A percentile compares a stretch with the other conserved stretches of the same genome.
phyloP scores from a whole-genome alignment of 2,888 invertebrate species.

The Cistogaster globosa region DNA sequence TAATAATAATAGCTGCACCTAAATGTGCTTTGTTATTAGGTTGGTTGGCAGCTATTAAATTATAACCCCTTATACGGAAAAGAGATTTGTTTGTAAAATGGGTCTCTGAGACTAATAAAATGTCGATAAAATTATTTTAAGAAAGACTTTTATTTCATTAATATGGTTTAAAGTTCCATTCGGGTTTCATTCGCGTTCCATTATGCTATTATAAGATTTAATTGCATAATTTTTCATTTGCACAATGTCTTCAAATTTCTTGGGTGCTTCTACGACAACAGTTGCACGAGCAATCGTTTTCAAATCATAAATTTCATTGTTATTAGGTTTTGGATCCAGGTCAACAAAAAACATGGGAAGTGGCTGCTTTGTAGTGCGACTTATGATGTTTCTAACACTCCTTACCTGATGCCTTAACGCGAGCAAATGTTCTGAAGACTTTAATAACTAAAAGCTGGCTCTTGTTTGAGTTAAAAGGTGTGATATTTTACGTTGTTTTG shows the following conservation, averaged over 20 bases:
- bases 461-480: constrained; percentile 16
- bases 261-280: constrained; percentile 14
- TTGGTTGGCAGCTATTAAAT: no score
- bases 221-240: constrained; percentile 35
- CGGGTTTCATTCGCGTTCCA: constrained; percentile 43
- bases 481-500: constrained; percentile 3
- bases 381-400: neutral
- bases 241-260: constrained; percentile 15
- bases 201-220: no score
- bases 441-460: neutral
- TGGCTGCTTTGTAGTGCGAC: neutral
- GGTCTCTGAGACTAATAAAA: no score
- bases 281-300: no score
- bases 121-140: no score
- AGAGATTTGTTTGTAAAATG: no score
- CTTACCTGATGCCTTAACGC: constrained; percentile 14
- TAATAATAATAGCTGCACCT: no score
- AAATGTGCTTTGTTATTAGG: no score
- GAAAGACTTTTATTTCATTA: no score
- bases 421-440: neutral
- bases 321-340: constrained; percentile 11
- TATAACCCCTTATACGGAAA: no score
- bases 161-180: no score
- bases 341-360: constrained; percentile 9
- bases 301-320: constrained; percentile 18